Evolutionary conservation across 2,113 vertebrate species (phyloP).

Genomic region (Eptesicus fuscus): DNA sequence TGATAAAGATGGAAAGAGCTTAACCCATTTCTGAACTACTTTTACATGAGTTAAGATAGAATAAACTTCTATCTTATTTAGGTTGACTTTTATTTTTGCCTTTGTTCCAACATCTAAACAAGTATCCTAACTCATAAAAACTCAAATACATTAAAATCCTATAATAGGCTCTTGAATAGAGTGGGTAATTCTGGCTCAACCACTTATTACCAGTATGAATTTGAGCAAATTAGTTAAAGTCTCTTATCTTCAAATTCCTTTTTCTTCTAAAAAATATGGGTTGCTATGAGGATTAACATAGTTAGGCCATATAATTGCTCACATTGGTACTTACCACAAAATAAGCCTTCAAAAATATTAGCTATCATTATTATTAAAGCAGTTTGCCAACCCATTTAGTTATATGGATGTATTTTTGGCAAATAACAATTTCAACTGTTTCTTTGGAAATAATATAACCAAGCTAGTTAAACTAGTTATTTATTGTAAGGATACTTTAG

Average conservation of each 20-base stretch:
- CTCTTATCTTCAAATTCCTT: background rate
- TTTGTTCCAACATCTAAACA: background rate
- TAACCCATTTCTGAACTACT: background rate
- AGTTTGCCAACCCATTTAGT: background rate
- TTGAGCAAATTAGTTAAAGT: background rate
- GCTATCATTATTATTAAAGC: background rate
- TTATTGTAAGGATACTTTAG: background rate
- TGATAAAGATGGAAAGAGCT: background rate
- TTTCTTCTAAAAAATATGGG: background rate
- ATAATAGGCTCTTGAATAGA: background rate
- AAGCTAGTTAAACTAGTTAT: background rate
- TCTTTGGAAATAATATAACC: background rate
- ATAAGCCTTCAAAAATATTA: background rate
- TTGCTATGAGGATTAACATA: background rate
- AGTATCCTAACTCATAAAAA: background rate
- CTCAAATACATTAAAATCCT: background rate
- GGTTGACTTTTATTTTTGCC: background rate
- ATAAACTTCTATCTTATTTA: background rate
- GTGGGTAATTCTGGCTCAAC: background rate
- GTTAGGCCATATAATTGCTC: background rate
- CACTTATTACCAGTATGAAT: background rate
- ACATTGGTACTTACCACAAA: background rate
- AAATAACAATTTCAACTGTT: conserved; percentile 6
- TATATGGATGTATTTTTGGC: background rate
- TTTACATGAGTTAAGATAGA: background rate